Evolutionary conservation across 1,140 invertebrate genomes (phyloP), one percentile per base, ranked within the genome.

Genomic region (Meloidogyne exigua): DNA sequence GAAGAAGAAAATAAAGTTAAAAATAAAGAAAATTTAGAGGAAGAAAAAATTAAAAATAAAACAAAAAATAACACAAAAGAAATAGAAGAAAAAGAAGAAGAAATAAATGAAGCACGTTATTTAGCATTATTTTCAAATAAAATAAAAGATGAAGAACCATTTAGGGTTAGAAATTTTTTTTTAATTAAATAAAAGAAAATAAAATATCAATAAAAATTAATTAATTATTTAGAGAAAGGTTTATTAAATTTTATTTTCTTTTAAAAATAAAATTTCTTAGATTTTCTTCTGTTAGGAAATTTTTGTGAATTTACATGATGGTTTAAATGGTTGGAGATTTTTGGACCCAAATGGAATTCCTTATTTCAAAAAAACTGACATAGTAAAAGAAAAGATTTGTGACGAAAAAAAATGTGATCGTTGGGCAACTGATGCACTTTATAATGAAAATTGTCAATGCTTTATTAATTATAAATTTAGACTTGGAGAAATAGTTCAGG

Each of bases 301-400:
- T 64, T 87, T 85, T 70, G 82, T 80, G 28, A 86, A 86, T 69
- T 87, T 86, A 85, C 81, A 86, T 68, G 85, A 80, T 68, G 85
- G 87, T 76, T 72, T 81, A 13, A 81, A 86, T 63, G 84, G 84
- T 18, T 86, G 76, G 72, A 81, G 84, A 71, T 86, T 82, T 73
- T 32, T 78, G 42, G 69, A 75, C 13, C 84, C 84, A 26, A 73
- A 73, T n/a, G 84, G 84, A 26, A 80, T 86, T 18, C 84, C 84
- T 12, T 87, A 86, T 42, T 86, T 78, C 63, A 66, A 87, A 39
- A 32, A 81, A 12, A 75, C 78, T 63, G 66, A 81, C 18, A 68
- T 65, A 80, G 81, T 18, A 9, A 15, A 67, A 67, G 21, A 25
- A 25, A 44, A 42, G 18, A 10, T 15, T 11, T 80, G 79, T 69